phyloP scores from a whole-genome alignment of 2,888 invertebrate genomes.

The Cephus runcator region DNA sequence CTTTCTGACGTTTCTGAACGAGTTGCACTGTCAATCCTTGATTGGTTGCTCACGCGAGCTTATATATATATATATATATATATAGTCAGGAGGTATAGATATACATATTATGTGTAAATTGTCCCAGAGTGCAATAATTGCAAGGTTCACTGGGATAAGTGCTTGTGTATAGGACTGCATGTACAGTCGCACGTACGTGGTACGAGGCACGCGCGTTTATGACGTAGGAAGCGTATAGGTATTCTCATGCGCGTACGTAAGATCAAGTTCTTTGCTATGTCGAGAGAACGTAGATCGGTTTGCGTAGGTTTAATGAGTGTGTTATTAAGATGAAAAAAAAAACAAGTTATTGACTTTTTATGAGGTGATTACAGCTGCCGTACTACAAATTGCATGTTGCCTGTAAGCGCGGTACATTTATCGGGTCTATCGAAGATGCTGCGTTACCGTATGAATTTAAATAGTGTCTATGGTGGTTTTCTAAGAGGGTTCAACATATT shows the following conservation, averaged over 20 bases:
- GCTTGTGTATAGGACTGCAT: background rate
- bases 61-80: background rate
- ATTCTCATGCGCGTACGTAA: background rate
- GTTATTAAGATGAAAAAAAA: background rate
- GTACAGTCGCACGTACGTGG: background rate
- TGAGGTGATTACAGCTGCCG: background rate
- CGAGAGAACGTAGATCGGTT: background rate
- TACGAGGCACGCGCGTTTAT: background rate
- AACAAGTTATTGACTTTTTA: background rate
- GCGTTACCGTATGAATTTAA: background rate
- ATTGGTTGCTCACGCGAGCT: background rate
- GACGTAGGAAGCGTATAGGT: background rate
- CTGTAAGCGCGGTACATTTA: background rate
- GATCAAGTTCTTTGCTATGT: background rate
- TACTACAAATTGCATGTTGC: background rate
- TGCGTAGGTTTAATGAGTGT: background rate
- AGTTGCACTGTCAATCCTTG: background rate
- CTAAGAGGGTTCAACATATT: background rate
- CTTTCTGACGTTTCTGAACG: background rate
- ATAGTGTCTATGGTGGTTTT: background rate
- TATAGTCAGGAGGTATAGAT: background rate
- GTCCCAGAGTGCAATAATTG: slow-evolving; percentile 1
- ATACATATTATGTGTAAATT: slow-evolving; percentile 1
- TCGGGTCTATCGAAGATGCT: background rate
- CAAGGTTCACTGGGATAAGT: background rate